Conservation (phyloP, 53 echinoderm and acorn worm species). For the Astropecten irregularis region DNA sequence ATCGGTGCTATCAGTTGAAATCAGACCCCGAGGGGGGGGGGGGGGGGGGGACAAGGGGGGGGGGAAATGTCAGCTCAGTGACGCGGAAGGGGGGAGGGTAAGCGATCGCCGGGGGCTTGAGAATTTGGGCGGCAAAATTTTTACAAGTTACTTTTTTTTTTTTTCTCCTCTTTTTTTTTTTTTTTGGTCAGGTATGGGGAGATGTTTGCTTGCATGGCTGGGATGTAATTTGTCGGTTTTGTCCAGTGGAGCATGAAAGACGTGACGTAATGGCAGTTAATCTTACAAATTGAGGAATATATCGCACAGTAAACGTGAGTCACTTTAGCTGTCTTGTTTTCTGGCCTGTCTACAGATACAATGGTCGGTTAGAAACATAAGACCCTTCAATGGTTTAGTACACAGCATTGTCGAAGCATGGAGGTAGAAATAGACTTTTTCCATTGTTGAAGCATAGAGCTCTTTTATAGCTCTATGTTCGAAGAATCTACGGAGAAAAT, state of each 20-base stretch:
- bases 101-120: slow-evolving; percentile 15
- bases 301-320: slow-evolving; percentile 24
- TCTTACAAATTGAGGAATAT: slow-evolving; percentile 43
- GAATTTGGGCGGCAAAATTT: slow-evolving; percentile 29
- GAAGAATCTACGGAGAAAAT: too few relatives aligned
- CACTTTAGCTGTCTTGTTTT: neutral
- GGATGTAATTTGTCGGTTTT: slow-evolving; percentile 24
- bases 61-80: slow-evolving; percentile 33
- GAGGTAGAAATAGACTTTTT: too few relatives aligned
- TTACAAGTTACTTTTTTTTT: slow-evolving; percentile 31
- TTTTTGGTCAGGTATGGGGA: neutral
- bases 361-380: too few relatives aligned
- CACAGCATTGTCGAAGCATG: too few relatives aligned
- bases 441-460: too few relatives aligned
- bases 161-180: neutral
- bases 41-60: neutral
- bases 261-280: slow-evolving; percentile 55
- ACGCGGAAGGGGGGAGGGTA: slow-evolving; percentile 29
- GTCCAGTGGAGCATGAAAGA: slow-evolving; percentile 41
- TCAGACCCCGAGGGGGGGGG: slow-evolving; percentile 16
- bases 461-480: too few relatives aligned
- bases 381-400: too few relatives aligned
- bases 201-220: neutral
- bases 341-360: too few relatives aligned
- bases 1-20: slow-evolving; percentile 34